phyloP scores from a whole-genome alignment of 2,888 invertebrate species.

The Chromoteleia sp. region DNA sequence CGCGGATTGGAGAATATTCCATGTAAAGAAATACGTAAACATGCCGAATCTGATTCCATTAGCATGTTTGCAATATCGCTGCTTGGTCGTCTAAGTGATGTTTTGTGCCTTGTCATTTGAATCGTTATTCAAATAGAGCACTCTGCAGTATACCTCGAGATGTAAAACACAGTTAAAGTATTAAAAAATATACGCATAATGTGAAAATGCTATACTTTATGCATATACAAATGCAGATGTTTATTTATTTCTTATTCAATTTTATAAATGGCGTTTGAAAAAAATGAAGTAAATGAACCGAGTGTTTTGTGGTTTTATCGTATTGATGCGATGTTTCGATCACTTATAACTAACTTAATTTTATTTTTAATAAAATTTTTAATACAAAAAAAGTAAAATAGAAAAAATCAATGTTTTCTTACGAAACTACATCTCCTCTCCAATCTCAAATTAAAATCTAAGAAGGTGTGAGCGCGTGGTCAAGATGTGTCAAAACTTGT shows the following conservation, averaged over 20 bases:
- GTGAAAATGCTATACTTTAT: not conserved
- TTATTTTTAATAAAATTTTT: no score
- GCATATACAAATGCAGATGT: not conserved
- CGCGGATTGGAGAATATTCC: slow-evolving; percentile 56
- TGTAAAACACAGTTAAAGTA: slow-evolving; percentile 58
- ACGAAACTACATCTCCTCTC: not conserved
- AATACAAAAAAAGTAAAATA: no score
- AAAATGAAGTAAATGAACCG: no score
- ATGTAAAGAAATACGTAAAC: slow-evolving; percentile 74
- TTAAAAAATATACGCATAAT: slow-evolving; percentile 26
- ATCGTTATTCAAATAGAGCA: slow-evolving; percentile 75
- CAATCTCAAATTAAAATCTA: slow-evolving; percentile 34
- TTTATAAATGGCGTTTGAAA: no score
- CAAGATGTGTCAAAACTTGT: slow-evolving; percentile 83
- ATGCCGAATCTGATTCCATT: slow-evolving; percentile 79
- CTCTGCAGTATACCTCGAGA: slow-evolving; percentile 16
- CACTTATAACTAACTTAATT: no score
- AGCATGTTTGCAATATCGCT: slow-evolving; percentile 81
- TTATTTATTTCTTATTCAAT: no score
- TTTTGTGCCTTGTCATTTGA: slow-evolving; percentile 79
- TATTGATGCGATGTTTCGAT: no score
- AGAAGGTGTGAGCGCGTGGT: slow-evolving; percentile 81
- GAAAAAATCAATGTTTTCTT: no score
- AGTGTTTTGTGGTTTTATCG: no score
- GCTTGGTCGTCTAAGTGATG: slow-evolving; percentile 82